These are phyloP conservation scores for Loxodonta africana DNA, from an alignment of 2,113 vertebrate species.

Conservation along the genomic window DNA sequence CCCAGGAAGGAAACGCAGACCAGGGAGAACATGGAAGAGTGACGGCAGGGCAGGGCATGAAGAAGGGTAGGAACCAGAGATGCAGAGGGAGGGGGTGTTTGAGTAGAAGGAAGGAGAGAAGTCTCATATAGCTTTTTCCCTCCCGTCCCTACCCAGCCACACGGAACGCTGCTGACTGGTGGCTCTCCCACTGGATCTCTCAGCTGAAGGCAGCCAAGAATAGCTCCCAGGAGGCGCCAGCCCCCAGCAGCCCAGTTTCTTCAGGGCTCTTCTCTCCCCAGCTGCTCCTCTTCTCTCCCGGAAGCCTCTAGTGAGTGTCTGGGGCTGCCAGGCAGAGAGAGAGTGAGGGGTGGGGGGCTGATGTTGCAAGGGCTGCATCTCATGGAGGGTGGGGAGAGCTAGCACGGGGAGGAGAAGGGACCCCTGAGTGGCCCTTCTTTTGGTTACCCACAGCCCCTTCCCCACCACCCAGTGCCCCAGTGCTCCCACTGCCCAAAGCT, in stretches of 20 bases:
- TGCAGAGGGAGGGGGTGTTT: background rate
- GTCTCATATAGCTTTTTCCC: background rate
- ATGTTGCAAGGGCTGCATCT: background rate
- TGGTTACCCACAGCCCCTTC: conserved; percentile 71
- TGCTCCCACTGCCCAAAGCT: conserved; percentile 64
- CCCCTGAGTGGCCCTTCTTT: background rate
- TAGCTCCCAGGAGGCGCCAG: conserved; percentile 68
- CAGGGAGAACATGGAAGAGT: background rate
- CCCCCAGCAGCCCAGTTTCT: conserved; percentile 26
- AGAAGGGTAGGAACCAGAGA: background rate
- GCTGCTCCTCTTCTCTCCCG: conserved; percentile 91
- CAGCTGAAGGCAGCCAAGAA: conserved; percentile 88
- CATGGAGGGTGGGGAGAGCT: background rate
- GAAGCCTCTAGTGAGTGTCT: conserved; percentile 89
- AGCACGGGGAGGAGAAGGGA: background rate
- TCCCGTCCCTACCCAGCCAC: conserved; percentile 88
- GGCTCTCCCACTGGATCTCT: conserved; percentile 98
- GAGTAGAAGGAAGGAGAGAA: background rate
- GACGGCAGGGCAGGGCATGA: background rate
- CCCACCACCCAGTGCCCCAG: conserved; percentile 87
- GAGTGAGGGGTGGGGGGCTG: background rate
- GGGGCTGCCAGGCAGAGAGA: background rate
- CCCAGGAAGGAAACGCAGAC: background rate
- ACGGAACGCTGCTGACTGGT: conserved; percentile 97
- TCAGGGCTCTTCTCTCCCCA: conserved; percentile 80